phyloP scores from a whole-genome alignment of 2,113 vertebrate genomes.

The Anoplopoma fimbria region DNA sequence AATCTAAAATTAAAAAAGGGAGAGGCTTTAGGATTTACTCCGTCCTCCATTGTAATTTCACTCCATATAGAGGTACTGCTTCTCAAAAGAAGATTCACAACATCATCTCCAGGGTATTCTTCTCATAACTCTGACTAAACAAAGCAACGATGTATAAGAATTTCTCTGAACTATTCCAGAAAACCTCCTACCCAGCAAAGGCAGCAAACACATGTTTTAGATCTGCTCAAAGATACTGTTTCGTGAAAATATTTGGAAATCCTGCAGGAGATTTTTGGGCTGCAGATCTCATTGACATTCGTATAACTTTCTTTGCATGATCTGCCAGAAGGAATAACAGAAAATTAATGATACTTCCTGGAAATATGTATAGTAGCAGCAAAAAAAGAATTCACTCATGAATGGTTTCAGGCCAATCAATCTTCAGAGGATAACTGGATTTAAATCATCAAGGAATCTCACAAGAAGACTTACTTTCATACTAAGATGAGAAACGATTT shows the following conservation, averaged over 20 bases:
- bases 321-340: neutral
- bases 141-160: neutral
- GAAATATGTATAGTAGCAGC: neutral
- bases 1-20: neutral
- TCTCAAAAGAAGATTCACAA: neutral
- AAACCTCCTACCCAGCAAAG: slow-evolving; percentile 26
- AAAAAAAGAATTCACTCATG: neutral
- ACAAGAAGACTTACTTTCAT: neutral
- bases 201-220: neutral
- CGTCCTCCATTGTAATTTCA: neutral
- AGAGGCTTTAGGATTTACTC: neutral
- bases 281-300: neutral
- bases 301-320: neutral
- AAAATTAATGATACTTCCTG: neutral
- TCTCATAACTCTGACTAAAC: neutral
- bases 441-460: neutral
- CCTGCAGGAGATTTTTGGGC: neutral
- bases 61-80: neutral
- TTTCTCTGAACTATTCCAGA: slow-evolving; percentile 11
- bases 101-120: neutral
- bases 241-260: neutral
- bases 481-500: neutral
- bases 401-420: neutral
- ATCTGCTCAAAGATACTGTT: neutral
- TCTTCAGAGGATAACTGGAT: neutral